Conservation (phyloP, 2,888 invertebrate species). For the Sinelater perroti region DNA sequence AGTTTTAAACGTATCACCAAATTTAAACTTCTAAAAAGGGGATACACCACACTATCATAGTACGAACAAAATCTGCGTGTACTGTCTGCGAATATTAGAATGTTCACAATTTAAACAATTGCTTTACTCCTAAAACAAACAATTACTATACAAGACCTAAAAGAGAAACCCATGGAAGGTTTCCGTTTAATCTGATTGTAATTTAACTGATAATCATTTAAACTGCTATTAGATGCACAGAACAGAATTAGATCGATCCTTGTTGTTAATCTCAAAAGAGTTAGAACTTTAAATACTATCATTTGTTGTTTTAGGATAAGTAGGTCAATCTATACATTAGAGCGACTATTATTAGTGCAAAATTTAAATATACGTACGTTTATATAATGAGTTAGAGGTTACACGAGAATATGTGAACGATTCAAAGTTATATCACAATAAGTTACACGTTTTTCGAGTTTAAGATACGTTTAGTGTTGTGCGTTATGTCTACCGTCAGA, state of each 20-base stretch:
- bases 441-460: slow-evolving; percentile 35
- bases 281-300: slow-evolving; percentile 12
- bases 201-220: not conserved
- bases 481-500: slow-evolving; percentile 41
- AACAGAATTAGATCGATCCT: slow-evolving; percentile 8
- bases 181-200: no score
- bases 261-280: slow-evolving; percentile 3
- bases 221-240: not conserved
- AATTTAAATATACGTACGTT: slow-evolving; percentile 32
- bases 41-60: no score
- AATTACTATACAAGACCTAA: no score
- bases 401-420: slow-evolving; percentile 27
- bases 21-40: no score
- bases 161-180: no score
- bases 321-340: slow-evolving; percentile 32
- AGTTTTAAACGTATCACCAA: no score
- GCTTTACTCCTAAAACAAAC: not conserved
- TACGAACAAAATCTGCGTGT: no score
- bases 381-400: slow-evolving; percentile 27
- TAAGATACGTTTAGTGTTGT: slow-evolving; percentile 49
- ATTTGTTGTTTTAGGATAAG: slow-evolving; percentile 22
- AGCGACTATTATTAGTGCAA: slow-evolving; percentile 16
- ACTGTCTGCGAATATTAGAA: no score
- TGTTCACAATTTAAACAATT: slow-evolving; percentile 7
- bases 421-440: slow-evolving; percentile 39